A percentile compares a stretch with the other conserved stretches of the same genome.
Evolutionary conservation across 2,113 vertebrate genomes (phyloP).

Genomic region (Oreocharis arfaki): DNA sequence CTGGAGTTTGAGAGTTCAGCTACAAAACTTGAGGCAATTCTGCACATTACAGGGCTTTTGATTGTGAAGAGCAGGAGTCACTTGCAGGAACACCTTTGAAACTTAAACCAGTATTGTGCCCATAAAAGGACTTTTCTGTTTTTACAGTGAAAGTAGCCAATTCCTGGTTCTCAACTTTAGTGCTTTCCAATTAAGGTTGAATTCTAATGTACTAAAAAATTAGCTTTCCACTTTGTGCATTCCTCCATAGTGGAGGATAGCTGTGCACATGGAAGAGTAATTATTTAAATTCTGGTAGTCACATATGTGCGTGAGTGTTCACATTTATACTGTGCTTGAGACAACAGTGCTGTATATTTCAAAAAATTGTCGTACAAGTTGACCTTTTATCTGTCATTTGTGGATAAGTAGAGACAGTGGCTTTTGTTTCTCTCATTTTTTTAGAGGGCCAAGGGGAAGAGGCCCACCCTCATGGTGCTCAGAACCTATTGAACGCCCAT

Average conservation of each 20-base stretch:
- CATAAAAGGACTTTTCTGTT: background rate
- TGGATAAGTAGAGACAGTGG: background rate
- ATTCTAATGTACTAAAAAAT: background rate
- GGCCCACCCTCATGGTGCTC: constrained; percentile 84
- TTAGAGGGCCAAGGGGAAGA: constrained; percentile 78
- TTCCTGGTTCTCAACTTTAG: background rate
- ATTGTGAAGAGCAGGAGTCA: background rate
- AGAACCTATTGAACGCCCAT: constrained; percentile 88
- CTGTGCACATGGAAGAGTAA: background rate
- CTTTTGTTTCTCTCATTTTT: background rate
- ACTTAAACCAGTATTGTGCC: background rate
- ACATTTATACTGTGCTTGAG: background rate
- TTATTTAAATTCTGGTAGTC: background rate
- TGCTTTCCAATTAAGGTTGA: background rate
- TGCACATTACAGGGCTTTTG: background rate
- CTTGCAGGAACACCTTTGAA: background rate
- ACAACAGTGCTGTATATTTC: background rate
- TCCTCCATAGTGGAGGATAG: background rate
- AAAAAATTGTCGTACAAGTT: background rate
- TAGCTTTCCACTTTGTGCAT: background rate
- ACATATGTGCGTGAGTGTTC: fast-evolving
- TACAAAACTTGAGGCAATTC: background rate
- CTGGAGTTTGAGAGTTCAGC: background rate
- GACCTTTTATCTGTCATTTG: background rate
- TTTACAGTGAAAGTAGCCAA: background rate